Evolutionary conservation across 2,113 vertebrate genomes (phyloP).

Genomic region (Murina feae): DNA sequence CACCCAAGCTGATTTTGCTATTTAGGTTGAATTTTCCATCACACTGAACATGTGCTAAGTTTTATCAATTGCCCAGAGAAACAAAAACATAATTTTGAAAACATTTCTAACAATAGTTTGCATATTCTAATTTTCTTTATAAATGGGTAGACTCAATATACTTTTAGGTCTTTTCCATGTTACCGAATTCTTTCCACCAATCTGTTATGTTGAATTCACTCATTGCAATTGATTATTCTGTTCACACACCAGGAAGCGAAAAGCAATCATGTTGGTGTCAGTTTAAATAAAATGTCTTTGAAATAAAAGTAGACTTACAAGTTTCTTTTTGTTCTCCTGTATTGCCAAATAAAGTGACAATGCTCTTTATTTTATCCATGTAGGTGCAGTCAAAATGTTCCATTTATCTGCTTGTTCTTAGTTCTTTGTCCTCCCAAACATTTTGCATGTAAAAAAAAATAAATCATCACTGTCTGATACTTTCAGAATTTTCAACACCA

Average conservation of each 20-base stretch:
- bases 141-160: not conserved
- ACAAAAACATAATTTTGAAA: not conserved
- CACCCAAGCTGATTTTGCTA: not conserved
- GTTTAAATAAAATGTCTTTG: conserved; percentile 29
- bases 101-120: not conserved
- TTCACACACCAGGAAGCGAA: not conserved
- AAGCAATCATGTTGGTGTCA: not conserved
- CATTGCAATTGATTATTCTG: not conserved
- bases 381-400: not conserved
- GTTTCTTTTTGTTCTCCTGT: not conserved
- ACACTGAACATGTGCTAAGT: not conserved
- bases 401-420: not conserved
- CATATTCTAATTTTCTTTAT: not conserved
- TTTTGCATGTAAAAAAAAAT: not conserved
- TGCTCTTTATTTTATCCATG: not conserved
- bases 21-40: not conserved
- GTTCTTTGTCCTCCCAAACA: not conserved
- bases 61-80: not conserved
- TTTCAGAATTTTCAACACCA: not conserved
- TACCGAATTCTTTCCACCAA: not conserved
- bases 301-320: not conserved
- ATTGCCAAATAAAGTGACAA: not conserved
- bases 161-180: not conserved
- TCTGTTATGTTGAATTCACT: not conserved
- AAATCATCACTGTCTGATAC: not conserved